phyloP scores from a whole-genome alignment of 2,113 vertebrate species.

The Dromaius novaehollandiae region DNA sequence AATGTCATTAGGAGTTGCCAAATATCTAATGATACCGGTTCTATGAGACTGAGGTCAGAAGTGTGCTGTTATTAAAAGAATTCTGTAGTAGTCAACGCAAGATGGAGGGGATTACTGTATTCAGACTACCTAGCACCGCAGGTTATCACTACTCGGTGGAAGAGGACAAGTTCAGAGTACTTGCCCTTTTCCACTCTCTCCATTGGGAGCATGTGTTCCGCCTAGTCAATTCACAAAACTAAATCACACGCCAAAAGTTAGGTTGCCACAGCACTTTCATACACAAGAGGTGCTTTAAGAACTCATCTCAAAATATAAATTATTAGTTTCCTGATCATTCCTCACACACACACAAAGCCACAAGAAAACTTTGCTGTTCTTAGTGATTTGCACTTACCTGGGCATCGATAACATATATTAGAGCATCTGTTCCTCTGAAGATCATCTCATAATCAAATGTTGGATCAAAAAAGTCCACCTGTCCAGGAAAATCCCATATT shows the following conservation, averaged over 20 bases:
- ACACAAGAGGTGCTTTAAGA: not conserved
- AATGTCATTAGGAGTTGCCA: not conserved
- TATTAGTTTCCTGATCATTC: not conserved
- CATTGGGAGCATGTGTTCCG: no score
- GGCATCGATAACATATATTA: constrained; percentile 99
- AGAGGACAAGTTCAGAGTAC: not conserved
- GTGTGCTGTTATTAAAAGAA: not conserved
- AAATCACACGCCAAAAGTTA: no score
- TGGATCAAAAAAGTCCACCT: constrained; percentile 98
- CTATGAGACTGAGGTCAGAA: not conserved
- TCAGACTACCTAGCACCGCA: not conserved
- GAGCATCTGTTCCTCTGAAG: constrained; percentile 96
- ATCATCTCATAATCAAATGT: constrained; percentile 99
- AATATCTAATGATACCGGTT: not conserved
- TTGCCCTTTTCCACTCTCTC: not conserved
- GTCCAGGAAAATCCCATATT: constrained; percentile 99
- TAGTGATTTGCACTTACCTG: constrained; percentile 82
- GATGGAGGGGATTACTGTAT: not conserved
- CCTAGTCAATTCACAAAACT: no score
- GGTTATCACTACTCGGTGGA: not conserved
- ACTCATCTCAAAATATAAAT: not conserved
- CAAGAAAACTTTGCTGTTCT: not conserved
- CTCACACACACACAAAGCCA: not conserved
- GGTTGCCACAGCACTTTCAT: no score
- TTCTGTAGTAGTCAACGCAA: not conserved